Conservation (phyloP, 2,797 vertebrate genomes). For the Fistularia tabacaria region DNA sequence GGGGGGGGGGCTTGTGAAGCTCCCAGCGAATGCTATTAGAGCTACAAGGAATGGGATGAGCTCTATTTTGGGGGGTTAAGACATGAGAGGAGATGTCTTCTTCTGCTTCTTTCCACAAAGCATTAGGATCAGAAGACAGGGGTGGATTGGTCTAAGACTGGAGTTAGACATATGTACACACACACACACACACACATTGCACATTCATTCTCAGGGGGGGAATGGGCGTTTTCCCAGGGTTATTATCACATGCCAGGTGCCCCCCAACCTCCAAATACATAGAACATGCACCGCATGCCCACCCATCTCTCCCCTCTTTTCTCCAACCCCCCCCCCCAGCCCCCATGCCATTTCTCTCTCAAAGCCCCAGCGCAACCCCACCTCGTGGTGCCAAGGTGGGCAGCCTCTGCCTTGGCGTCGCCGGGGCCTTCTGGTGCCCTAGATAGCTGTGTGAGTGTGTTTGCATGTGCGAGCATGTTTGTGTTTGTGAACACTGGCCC, state of each 20-base stretch:
- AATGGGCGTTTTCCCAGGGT: slow-evolving; percentile 62
- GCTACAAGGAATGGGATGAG: neutral
- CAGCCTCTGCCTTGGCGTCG: slow-evolving; percentile 76
- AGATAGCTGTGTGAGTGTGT: slow-evolving; percentile 66
- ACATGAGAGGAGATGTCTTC: too few relatives aligned
- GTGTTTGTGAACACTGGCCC: slow-evolving; percentile 56
- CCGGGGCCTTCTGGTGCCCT: slow-evolving; percentile 80
- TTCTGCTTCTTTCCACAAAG: neutral
- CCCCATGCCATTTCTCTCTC: slow-evolving; percentile 67
- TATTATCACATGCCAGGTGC: slow-evolving; percentile 67
- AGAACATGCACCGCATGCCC: slow-evolving; percentile 8
- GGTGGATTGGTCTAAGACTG: slow-evolving; percentile 26
- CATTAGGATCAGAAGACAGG: slow-evolving; percentile 51
- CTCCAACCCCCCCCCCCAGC: slow-evolving; percentile 40
- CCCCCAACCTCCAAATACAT: slow-evolving; percentile 24
- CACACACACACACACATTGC: slow-evolving; percentile 19
- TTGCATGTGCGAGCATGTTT: slow-evolving; percentile 33
- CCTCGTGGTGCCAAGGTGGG: slow-evolving; percentile 77
- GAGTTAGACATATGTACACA: slow-evolving; percentile 22
- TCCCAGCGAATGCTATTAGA: too few relatives aligned
- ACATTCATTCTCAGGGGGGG: neutral
- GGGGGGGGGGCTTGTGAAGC: neutral
- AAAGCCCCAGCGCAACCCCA: slow-evolving; percentile 67
- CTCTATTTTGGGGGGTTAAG: neutral
- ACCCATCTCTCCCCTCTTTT: slow-evolving; percentile 22